A percentile compares a stretch with the other conserved stretches of the same genome.
phyloP scores from a whole-genome alignment of 1,140 invertebrate species.

The Drosophila kepulauana region DNA sequence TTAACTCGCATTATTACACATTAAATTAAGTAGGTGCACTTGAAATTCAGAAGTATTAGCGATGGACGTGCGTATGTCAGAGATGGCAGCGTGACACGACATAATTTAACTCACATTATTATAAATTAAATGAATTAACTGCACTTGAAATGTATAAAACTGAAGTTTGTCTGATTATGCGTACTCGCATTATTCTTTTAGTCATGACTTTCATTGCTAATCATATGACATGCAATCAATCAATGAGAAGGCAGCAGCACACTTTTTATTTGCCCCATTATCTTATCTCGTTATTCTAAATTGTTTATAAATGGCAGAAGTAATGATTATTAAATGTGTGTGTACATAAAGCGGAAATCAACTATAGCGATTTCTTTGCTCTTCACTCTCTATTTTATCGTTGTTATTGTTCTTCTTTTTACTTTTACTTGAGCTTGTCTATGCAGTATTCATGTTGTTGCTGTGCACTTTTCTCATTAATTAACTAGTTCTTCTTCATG shows the following conservation, averaged over 20 bases:
- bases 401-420: neutral
- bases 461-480: neutral
- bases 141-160: neutral
- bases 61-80: constrained; percentile 13
- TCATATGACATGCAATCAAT: constrained; percentile 11
- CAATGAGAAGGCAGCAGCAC: neutral
- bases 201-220: constrained; percentile 6
- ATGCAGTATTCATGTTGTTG: neutral
- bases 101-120: neutral
- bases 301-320: constrained; percentile 7
- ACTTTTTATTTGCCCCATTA: neutral
- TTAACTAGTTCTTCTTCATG: constrained; percentile 3
- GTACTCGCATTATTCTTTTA: neutral
- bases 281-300: constrained; percentile 17
- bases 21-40: no score
- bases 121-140: neutral
- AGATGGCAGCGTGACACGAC: constrained; percentile 33
- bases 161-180: no score
- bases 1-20: no score
- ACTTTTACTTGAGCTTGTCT: neutral
- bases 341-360: constrained; percentile 4
- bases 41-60: constrained; percentile 52
- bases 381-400: neutral
- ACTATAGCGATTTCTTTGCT: neutral
- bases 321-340: neutral